These are phyloP conservation scores for Pristionchus fissidentatus DNA, from an alignment of 2,888 invertebrate genomes.

Conservation along the genomic window DNA sequence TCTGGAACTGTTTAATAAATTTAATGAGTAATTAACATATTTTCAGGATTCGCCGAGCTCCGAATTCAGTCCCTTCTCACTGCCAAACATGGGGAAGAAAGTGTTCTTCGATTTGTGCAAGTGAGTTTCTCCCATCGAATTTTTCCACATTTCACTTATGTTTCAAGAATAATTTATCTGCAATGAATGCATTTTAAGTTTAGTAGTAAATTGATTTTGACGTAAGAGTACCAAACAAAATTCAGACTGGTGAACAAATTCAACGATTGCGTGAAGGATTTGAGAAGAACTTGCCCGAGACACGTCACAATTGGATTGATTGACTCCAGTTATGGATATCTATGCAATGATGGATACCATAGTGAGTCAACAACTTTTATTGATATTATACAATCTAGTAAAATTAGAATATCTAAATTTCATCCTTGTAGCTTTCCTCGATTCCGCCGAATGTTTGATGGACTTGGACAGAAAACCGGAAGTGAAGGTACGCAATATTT, in stretches of 20 bases:
- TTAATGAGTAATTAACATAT: constrained; percentile 47
- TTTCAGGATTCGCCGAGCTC: constrained; percentile 49
- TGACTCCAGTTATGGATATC: constrained; percentile 74
- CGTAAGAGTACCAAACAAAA: not conserved
- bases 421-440: constrained; percentile 72
- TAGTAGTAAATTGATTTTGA: not conserved
- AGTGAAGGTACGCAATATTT: constrained; percentile 69
- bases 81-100: constrained; percentile 73
- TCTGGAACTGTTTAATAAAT: not conserved
- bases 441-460: constrained; percentile 75
- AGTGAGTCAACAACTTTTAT: constrained; percentile 59
- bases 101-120: constrained; percentile 74
- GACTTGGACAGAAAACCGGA: constrained; percentile 71
- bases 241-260: constrained; percentile 72
- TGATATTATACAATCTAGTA: not conserved
- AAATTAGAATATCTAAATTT: not conserved
- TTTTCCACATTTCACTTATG: not conserved
- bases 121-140: constrained; percentile 52
- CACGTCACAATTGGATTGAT: constrained; percentile 75
- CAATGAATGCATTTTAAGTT: not conserved
- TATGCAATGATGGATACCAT: constrained; percentile 75
- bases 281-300: constrained; percentile 65
- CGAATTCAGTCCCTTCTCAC: constrained; percentile 66
- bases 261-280: constrained; percentile 71
- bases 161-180: not conserved